Conservation (phyloP, 2,113 vertebrate genomes). For the Trematomus loennbergii region DNA sequence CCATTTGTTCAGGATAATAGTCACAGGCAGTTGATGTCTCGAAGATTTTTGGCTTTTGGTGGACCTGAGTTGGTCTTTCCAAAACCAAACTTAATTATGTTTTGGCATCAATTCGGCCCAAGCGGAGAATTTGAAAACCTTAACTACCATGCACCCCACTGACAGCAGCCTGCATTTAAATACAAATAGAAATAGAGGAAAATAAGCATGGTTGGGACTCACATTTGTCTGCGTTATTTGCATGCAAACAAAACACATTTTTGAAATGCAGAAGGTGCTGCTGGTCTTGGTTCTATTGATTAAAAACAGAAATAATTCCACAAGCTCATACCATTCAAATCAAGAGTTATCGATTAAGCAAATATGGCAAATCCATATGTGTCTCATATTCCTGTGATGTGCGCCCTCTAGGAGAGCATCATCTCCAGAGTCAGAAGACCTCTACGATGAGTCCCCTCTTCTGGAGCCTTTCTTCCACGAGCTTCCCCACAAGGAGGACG, state of each 20-base stretch:
- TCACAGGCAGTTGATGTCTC: not conserved
- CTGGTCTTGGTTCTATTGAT: not conserved
- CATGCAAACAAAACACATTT: not conserved
- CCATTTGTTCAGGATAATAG: not conserved
- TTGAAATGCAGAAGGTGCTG: not conserved
- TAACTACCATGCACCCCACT: not conserved
- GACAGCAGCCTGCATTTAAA: not conserved
- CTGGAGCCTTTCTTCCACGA: constrained; percentile 81
- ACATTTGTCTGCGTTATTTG: not conserved
- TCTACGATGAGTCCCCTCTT: constrained; percentile 21
- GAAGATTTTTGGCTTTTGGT: not conserved
- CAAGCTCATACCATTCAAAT: not conserved
- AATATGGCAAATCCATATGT: not conserved
- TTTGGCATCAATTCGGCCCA: not conserved
- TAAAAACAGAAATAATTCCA: not conserved
- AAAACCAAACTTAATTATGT: not conserved
- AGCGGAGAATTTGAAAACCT: not conserved
- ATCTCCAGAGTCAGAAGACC: constrained; percentile 56
- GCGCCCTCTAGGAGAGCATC: constrained; percentile 53
- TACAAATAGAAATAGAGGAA: not conserved
- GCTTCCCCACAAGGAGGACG: constrained; percentile 69
- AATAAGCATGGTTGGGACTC: not conserved
- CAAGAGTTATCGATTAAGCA: not conserved
- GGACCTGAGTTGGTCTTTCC: not conserved
- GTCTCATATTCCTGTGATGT: constrained; percentile 16